Evolutionary conservation across 2,113 vertebrate species (phyloP).

Genomic region (Ageneiosus marmoratus): DNA sequence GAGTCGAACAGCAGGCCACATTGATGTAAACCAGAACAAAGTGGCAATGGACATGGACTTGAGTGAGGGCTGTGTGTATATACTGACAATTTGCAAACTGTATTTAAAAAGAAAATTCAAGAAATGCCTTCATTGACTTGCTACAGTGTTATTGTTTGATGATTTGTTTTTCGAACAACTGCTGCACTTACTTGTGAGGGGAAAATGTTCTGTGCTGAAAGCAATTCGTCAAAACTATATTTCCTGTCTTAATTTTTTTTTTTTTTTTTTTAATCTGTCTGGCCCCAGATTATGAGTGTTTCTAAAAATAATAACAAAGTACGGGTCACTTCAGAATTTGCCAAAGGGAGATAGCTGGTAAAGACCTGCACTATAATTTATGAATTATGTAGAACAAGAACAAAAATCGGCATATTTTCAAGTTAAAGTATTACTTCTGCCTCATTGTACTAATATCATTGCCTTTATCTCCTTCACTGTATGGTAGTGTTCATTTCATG

Average conservation of each 20-base stretch:
- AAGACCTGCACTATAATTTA: conserved; percentile 15
- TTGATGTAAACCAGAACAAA: conserved; percentile 66
- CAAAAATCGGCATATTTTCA: neutral
- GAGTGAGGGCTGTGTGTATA: conserved; percentile 35
- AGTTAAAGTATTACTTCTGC: conserved; percentile 10
- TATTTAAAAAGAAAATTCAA: conserved; percentile 53
- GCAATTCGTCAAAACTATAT: conserved; percentile 30
- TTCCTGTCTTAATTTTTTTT: no score
- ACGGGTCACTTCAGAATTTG: conserved; percentile 22
- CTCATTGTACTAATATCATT: neutral
- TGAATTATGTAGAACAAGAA: neutral
- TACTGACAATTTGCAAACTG: conserved; percentile 54
- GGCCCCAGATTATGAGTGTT: neutral
- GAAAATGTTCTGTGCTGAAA: conserved; percentile 20
- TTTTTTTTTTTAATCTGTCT: no score
- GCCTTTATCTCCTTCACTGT: neutral
- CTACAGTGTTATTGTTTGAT: conserved; percentile 8
- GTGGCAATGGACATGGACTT: conserved; percentile 18
- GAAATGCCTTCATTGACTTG: conserved; percentile 50
- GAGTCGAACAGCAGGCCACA: conserved; percentile 90
- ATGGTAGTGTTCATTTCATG: conserved; percentile 6
- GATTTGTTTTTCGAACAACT: conserved; percentile 25
- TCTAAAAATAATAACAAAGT: neutral
- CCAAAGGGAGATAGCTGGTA: conserved; percentile 12
- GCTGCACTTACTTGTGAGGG: conserved; percentile 35